Evolutionary conservation across 2,888 invertebrate genomes (phyloP).

Genomic region (Heliconius erato): DNA sequence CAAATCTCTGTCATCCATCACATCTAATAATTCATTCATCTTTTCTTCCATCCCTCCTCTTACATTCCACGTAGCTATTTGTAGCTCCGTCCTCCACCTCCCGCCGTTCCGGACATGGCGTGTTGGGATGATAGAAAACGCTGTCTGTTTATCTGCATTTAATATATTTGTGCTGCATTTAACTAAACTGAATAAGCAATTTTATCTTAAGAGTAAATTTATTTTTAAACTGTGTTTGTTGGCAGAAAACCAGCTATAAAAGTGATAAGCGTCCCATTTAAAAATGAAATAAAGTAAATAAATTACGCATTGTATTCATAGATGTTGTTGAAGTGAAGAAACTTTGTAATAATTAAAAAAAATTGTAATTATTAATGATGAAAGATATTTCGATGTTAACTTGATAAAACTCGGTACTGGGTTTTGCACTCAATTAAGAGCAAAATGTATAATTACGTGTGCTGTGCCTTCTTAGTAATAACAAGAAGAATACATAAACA

Average conservation of each 20-base stretch:
- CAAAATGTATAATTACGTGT: background rate
- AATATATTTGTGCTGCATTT: background rate
- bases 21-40: no score
- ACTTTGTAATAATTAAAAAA: no score
- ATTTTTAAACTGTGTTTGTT: background rate
- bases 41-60: no score
- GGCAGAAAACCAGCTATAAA: constrained; percentile 1
- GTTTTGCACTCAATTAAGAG: background rate
- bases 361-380: no score
- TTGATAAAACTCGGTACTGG: no score
- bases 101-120: no score
- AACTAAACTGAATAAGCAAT: background rate
- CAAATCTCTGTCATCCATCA: no score
- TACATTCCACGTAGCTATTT: no score
- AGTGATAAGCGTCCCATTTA: constrained; percentile 3
- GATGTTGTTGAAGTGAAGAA: no score
- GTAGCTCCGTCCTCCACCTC: no score
- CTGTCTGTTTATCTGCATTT: background rate
- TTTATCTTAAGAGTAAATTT: background rate
- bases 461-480: background rate
- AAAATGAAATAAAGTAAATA: background rate
- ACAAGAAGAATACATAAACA: background rate
- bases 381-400: no score
- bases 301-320: background rate
- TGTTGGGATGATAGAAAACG: background rate